Evolutionary conservation across 2,113 vertebrate genomes (phyloP).

Genomic region (Macaca mulatta): DNA sequence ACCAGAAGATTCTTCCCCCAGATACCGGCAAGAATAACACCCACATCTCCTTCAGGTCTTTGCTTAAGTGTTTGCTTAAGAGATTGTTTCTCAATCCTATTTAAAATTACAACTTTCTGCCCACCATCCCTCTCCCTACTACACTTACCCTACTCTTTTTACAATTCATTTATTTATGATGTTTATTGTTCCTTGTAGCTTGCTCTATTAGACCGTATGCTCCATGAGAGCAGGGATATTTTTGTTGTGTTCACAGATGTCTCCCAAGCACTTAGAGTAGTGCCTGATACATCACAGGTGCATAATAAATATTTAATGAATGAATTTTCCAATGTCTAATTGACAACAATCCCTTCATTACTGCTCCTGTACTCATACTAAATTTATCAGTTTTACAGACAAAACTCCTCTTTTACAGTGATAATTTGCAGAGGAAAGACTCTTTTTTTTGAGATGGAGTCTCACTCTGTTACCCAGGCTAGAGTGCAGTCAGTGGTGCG

Average conservation of each 20-base stretch:
- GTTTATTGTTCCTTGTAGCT: not conserved
- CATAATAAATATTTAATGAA: constrained; percentile 11
- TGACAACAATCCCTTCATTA: not conserved
- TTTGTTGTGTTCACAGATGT: not conserved
- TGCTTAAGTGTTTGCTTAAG: not conserved
- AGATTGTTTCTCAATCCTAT: not conserved
- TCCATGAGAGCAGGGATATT: not conserved
- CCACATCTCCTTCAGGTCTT: not conserved
- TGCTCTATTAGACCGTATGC: not conserved
- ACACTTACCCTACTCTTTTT: not conserved
- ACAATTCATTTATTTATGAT: not conserved
- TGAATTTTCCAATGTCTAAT: not conserved
- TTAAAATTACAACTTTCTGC: not conserved
- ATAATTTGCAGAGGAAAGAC: not conserved
- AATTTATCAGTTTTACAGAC: not conserved
- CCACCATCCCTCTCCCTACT: not conserved
- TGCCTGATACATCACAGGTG: not conserved
- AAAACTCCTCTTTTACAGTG: not conserved
- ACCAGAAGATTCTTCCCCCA: not conserved
- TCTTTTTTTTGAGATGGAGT: not conserved
- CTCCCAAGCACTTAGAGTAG: not conserved
- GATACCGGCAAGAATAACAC: not conserved
- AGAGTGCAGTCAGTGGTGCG: not conserved
- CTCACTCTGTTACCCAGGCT: not conserved
- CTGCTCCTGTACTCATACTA: not conserved